phyloP scores from a whole-genome alignment of 2,888 invertebrate genomes.

The Frankliniella intonsa region DNA sequence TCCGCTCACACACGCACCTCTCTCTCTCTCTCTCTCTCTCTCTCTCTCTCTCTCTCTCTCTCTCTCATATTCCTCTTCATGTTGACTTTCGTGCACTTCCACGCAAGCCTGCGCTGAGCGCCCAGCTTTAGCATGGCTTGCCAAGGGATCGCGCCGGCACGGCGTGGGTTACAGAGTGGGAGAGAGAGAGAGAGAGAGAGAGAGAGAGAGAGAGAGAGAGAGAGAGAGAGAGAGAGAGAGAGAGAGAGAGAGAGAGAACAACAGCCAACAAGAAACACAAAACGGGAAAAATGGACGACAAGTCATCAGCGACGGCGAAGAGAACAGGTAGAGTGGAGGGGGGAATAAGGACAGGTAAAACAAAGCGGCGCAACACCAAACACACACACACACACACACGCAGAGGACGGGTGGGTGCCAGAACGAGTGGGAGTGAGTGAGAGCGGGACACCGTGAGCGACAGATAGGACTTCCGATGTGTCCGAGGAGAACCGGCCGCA shows the following conservation, averaged over 20 bases:
- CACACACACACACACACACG: neutral
- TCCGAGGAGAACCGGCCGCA: neutral
- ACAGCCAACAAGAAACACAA: neutral
- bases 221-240: too few species aligned
- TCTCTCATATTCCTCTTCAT: neutral
- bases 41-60: conserved; percentile 4
- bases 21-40: neutral
- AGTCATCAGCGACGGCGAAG: conserved; percentile 11
- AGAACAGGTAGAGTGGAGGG: neutral
- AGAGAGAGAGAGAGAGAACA: neutral
- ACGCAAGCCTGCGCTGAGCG: conserved; percentile 8
- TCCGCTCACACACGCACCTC: neutral
- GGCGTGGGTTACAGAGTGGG: neutral
- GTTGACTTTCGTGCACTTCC: conserved; percentile 24
- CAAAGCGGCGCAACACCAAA: too few species aligned
- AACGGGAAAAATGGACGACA: conserved; percentile 26
- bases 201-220: neutral
- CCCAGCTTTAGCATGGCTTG: neutral
- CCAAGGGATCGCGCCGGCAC: neutral
- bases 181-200: neutral
- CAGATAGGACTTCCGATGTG: neutral
- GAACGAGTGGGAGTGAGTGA: neutral
- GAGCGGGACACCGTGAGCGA: neutral
- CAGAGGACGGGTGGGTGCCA: neutral
- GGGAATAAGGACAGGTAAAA: neutral